Conservation (phyloP, 2,888 invertebrate species). For the Flexamia atlantica region DNA sequence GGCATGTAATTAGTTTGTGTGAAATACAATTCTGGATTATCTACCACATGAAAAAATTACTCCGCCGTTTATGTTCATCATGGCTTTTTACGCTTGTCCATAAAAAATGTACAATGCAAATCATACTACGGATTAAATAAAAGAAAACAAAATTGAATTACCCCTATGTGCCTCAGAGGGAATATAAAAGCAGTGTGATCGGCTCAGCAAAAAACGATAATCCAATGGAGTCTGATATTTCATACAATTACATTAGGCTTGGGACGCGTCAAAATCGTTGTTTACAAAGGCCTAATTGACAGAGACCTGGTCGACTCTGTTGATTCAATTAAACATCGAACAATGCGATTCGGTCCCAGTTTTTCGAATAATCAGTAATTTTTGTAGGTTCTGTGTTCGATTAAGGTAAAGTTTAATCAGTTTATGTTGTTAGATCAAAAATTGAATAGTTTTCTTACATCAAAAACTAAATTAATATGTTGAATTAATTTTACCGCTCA, state of each 20-base stretch:
- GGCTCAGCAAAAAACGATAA: conserved; percentile 16
- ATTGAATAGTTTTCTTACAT: no score
- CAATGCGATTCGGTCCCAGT: conserved; percentile 5
- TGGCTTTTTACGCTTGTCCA: no score
- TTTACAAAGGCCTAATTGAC: conserved; percentile 51
- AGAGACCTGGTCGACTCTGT: conserved; percentile 28
- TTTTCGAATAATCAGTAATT: not conserved
- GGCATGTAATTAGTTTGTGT: no score
- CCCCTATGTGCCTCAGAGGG: conserved; percentile 3
- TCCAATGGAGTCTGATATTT: conserved; percentile 28
- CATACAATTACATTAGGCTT: conserved; percentile 33
- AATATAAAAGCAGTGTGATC: conserved; percentile 1
- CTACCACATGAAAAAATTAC: no score
- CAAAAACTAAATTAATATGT: no score
- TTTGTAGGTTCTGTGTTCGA: not conserved
- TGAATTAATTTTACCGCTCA: no score
- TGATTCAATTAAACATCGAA: not conserved
- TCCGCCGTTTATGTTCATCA: no score
- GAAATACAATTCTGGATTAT: no score
- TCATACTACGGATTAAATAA: not conserved
- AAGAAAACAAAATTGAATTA: not conserved
- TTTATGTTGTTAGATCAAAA: no score
- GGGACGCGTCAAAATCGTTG: conserved; percentile 24
- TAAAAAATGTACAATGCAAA: no score
- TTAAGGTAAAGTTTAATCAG: no score